Conservation (phyloP, 2,888 invertebrate genomes). For the Drosophila fulvimacula region DNA sequence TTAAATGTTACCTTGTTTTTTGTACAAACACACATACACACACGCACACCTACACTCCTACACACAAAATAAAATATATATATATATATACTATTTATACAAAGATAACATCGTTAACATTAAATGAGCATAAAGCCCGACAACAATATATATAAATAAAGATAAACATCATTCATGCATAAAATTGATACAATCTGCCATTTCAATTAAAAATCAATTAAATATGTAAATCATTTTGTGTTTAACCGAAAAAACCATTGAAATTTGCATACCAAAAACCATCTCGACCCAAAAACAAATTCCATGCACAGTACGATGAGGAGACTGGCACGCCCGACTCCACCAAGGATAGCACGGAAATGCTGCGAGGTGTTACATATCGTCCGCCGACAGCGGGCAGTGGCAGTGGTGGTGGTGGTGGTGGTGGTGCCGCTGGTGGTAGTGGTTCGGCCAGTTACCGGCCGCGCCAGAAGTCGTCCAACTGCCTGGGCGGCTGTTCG, state of each 20-base stretch:
- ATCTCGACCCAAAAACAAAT: conserved; percentile 19
- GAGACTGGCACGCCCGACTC: conserved; percentile 86
- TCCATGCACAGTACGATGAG: conserved; percentile 83
- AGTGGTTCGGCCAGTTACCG: conserved; percentile 59
- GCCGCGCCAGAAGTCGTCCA: conserved; percentile 86
- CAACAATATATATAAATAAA: neutral
- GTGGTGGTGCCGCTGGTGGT: conserved; percentile 54
- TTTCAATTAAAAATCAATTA: conserved; percentile 78
- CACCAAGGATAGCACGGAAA: conserved; percentile 86
- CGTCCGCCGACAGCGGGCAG: conserved; percentile 85
- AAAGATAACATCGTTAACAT: conserved; percentile 37
- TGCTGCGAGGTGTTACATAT: conserved; percentile 87
- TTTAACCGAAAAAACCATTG: conserved; percentile 72
- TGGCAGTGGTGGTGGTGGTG: conserved; percentile 59
- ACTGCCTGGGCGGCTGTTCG: conserved; percentile 90
- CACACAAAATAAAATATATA: neutral
- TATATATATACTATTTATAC: conserved; percentile 8
- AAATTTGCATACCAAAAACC: conserved; percentile 64
- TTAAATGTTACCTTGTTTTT: conserved; percentile 54
- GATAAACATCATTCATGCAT: conserved; percentile 28
- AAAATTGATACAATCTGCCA: conserved; percentile 49
- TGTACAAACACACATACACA: conserved; percentile 23
- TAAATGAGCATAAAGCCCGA: conserved; percentile 31
- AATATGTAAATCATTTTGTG: conserved; percentile 79
- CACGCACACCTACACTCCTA: conserved; percentile 2